Percentiles rank a stretch among this genome's conserved stretches.
These are phyloP conservation scores for Shinisaurus crocodilurus DNA, from an alignment of 2,113 vertebrate genomes.

Conservation along the genomic window DNA sequence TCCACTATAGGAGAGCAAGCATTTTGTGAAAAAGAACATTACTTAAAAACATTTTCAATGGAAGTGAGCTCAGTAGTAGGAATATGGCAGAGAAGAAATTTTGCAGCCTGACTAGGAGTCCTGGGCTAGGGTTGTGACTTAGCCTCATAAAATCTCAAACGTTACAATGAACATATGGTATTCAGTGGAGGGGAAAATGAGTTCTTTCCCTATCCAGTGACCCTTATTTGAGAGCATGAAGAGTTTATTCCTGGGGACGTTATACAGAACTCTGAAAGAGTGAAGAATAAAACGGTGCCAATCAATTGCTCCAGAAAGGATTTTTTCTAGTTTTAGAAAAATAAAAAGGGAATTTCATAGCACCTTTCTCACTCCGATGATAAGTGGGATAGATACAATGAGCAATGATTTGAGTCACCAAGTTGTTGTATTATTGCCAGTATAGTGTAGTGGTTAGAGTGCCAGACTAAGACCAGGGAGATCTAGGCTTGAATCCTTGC, in stretches of 20 bases:
- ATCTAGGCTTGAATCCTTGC: neutral
- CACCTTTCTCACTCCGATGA: neutral
- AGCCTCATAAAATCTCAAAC: constrained; percentile 21
- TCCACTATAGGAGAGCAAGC: neutral
- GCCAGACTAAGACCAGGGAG: too few relatives aligned
- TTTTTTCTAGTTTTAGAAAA: constrained; percentile 3
- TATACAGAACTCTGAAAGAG: neutral
- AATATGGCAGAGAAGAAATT: constrained; percentile 14
- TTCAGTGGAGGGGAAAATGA: constrained; percentile 11
- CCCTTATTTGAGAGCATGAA: constrained; percentile 15
- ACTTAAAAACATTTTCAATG: neutral
- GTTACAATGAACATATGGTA: neutral
- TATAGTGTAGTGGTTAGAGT: neutral
- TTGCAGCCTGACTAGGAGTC: neutral
- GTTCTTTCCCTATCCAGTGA: neutral
- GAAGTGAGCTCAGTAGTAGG: neutral
- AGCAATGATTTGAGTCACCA: neutral
- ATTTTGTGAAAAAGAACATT: constrained; percentile 1
- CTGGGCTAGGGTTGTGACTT: constrained; percentile 2
- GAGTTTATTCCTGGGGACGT: constrained; percentile 3
- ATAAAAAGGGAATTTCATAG: neutral
- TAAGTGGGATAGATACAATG: neutral
- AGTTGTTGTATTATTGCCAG: neutral
- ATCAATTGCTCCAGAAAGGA: neutral
- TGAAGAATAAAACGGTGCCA: constrained; percentile 17